Evolutionary conservation across 1,140 invertebrate species (phyloP), one percentile per base, ranked within the genome.

Genomic region (Bilobella aurantiaca): DNA sequence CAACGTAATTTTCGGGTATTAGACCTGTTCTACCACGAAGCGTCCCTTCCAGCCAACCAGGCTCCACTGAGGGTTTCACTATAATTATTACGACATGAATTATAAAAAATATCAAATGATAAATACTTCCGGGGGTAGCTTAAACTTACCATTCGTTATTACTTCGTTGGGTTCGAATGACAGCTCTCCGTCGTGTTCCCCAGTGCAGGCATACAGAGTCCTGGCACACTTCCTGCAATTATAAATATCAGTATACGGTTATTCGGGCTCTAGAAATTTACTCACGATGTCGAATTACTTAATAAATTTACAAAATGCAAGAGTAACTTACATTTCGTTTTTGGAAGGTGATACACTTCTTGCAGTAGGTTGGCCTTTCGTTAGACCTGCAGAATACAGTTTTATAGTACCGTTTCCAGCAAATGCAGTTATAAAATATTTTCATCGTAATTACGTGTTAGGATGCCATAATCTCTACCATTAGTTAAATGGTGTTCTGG

Each of bases 151-250:
- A 84, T 96, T 93, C 65, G 88, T 91, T 73, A 98, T 95, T 71
- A 98, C 93, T 83, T 96, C 90, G 83, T 97, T 97, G 69, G 94
- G 93, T 82, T 96, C 93, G 83, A 98, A 98, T 42, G 93, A 96
- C 67, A 98, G 80, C 81, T 98, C 95, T 65, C 93, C 90, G 76
- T 94, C 90, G 80, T 93, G 93, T 80, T 96, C 95, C 61, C 93
- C 95, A 69, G 94, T 82, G 79, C 95, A 98, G 56, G 91, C 88
- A 79, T 96, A 98, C 34, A 98, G 79, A 56, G 95, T 97, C 74
- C 93, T 82, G 32, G 96, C 94, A 77, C 88, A 73, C 67, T 77
- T 75, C 68, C 71, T 75, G 58, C 16, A 59, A 59, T 16, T 8
- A 8, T 28, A 3, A 14, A 32, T 8, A 14, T 32, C 12, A 14